Percentiles rank a stretch among this genome's conserved stretches.
Evolutionary conservation across 2,888 invertebrate genomes (phyloP).

Genomic region (Trissolcus brochymenae): DNA sequence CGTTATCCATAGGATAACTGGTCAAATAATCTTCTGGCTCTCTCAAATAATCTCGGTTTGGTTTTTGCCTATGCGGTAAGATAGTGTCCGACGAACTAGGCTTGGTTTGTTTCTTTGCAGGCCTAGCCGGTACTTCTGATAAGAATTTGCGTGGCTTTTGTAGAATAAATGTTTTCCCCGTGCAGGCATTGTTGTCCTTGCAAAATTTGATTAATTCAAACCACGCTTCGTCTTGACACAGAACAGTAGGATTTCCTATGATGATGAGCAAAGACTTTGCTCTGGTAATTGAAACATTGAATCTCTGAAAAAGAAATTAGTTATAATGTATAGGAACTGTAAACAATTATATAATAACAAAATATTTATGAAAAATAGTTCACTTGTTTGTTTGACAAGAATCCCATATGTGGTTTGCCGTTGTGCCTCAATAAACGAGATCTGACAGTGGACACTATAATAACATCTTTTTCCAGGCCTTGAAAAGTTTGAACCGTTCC

Average conservation of each 20-base stretch:
- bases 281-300: slow-evolving; percentile 86
- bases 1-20: no score
- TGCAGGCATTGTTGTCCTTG: slow-evolving; percentile 60
- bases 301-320: slow-evolving; percentile 77
- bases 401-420: slow-evolving; percentile 78
- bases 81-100: no score
- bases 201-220: slow-evolving; percentile 65
- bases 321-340: no score
- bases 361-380: neutral
- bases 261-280: slow-evolving; percentile 85
- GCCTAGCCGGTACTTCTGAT: no score
- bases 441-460: slow-evolving; percentile 89
- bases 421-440: slow-evolving; percentile 79
- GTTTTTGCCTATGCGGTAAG: no score
- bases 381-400: slow-evolving; percentile 79
- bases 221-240: slow-evolving; percentile 70
- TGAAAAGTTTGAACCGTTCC: slow-evolving; percentile 93
- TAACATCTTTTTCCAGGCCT: slow-evolving; percentile 88
- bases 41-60: no score
- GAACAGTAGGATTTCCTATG: slow-evolving; percentile 76
- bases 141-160: no score
- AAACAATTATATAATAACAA: no score
- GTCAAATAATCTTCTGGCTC: no score
- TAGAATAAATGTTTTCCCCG: slow-evolving; percentile 8
- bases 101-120: no score